These are phyloP conservation scores for Mercenaria mercenaria DNA, from an alignment of 1,140 invertebrate genomes.

Conservation along the genomic window DNA sequence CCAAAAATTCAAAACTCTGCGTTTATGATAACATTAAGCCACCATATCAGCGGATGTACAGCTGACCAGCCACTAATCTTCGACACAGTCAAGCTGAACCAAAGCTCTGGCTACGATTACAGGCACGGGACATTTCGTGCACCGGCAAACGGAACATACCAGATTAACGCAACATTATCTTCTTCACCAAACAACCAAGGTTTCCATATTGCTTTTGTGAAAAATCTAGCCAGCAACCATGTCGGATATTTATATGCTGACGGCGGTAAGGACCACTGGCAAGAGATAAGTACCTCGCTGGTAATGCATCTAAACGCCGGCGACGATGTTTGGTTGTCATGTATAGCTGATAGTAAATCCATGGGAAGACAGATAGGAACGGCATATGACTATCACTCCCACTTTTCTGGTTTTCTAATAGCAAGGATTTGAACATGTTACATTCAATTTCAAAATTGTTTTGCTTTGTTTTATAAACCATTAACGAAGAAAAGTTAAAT, in stretches of 20 bases:
- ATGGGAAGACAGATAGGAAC: not conserved
- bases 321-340: not conserved
- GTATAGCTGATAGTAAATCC: not conserved
- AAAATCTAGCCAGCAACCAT: not conserved
- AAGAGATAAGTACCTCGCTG: not conserved
- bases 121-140: not conserved
- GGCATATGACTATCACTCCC: not conserved
- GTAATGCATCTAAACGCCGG: not conserved
- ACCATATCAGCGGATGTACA: not conserved
- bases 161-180: not conserved
- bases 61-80: not conserved
- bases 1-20: not conserved
- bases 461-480: too few relatives aligned
- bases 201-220: not conserved
- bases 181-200: not conserved
- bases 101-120: not conserved
- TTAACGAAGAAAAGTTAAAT: too few relatives aligned
- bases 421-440: not conserved
- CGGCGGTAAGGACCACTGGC: not conserved
- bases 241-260: not conserved
- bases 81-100: not conserved
- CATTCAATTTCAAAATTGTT: too few relatives aligned
- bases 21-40: not conserved
- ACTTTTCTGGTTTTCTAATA: slow-evolving; percentile 1
- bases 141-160: not conserved